Conservation (phyloP, 2,888 invertebrate species). For the Nasonia oneida region DNA sequence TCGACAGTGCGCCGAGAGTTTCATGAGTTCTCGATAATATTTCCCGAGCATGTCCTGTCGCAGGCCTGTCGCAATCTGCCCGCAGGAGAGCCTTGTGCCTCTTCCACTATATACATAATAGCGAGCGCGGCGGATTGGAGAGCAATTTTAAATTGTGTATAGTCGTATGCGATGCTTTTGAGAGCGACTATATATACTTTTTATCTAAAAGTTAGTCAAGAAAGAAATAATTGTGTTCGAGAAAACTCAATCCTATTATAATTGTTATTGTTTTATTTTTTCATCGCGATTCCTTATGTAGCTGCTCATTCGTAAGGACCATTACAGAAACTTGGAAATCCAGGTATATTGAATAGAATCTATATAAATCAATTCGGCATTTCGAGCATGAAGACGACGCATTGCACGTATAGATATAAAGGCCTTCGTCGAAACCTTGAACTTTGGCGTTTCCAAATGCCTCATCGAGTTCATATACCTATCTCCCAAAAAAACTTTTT, state of each 20-base stretch:
- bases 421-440: too few species aligned
- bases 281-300: background rate
- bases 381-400: too few species aligned
- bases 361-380: too few species aligned
- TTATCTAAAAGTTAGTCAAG: background rate
- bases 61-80: slow-evolving; percentile 14
- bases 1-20: slow-evolving; percentile 13
- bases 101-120: background rate
- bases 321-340: too few species aligned
- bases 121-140: background rate
- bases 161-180: background rate
- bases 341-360: too few species aligned
- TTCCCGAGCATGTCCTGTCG: slow-evolving; percentile 17
- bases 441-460: too few species aligned
- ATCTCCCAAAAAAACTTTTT: too few species aligned
- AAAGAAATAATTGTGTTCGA: too few species aligned
- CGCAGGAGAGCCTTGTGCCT: slow-evolving; percentile 16
- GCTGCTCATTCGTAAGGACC: too few species aligned
- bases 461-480: too few species aligned
- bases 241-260: too few species aligned
- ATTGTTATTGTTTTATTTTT: background rate
- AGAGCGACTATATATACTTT: background rate
- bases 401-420: too few species aligned
- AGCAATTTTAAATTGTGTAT: background rate
- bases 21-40: slow-evolving; percentile 21